Percentiles rank a stretch among this genome's conserved stretches.
Conservation (phyloP, 2,113 vertebrate genomes). For the Micronycteris hirsuta region DNA sequence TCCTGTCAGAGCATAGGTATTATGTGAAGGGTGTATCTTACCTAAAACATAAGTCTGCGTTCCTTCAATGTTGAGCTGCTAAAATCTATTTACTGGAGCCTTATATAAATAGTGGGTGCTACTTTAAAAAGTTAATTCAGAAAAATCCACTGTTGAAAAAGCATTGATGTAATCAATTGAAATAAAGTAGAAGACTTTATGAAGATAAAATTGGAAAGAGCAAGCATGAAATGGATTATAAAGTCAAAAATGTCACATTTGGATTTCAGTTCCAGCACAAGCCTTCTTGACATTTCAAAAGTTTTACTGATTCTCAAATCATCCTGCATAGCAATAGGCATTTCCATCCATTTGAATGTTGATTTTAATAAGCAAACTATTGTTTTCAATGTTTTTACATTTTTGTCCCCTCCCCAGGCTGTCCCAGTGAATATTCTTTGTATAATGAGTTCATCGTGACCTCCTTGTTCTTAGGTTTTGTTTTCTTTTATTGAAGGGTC, state of each 20-base stretch:
- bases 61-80: neutral
- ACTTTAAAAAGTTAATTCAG: slow-evolving; percentile 26
- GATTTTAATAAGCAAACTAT: neutral
- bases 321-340: neutral
- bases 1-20: neutral
- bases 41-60: neutral
- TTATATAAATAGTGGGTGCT: neutral
- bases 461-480: neutral
- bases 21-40: neutral
- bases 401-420: neutral
- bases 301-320: neutral
- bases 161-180: neutral
- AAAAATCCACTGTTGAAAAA: neutral
- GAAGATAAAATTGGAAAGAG: slow-evolving; percentile 10
- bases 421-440: neutral
- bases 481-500: neutral
- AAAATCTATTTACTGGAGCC: neutral
- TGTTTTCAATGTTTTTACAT: slow-evolving; percentile 23
- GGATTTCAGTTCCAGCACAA: neutral
- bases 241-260: neutral
- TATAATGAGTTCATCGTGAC: neutral
- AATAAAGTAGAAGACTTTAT: neutral
- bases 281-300: slow-evolving; percentile 4
- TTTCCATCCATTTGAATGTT: neutral
- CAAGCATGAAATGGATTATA: neutral